Evolutionary conservation across 2,797 vertebrate genomes (phyloP).

Genomic region (Enteromius trimaculatus): DNA sequence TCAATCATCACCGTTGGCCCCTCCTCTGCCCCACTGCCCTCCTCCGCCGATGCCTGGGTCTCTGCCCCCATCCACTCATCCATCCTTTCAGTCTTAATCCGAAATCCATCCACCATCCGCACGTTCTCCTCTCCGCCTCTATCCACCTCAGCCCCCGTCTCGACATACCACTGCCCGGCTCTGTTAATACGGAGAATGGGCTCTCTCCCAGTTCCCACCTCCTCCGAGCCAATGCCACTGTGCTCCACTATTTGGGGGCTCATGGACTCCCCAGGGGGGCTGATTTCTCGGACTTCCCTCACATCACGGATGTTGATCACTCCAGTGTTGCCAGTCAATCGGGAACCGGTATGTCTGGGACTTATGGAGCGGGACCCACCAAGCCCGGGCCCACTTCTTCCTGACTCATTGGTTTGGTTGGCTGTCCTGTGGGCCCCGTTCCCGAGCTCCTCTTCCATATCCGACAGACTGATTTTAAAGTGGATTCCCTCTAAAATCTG

Average conservation of each 20-base stretch:
- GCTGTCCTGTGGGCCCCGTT: conserved; percentile 73
- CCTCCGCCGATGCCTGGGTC: conserved; percentile 87
- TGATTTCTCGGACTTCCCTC: conserved; percentile 84
- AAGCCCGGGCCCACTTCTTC: conserved; percentile 66
- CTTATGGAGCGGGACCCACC: conserved; percentile 79
- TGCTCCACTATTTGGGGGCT: conserved; percentile 89
- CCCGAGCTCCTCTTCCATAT: conserved; percentile 85
- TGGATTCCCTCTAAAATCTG: conserved; percentile 97
- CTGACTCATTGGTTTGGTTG: conserved; percentile 78
- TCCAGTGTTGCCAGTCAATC: conserved; percentile 77
- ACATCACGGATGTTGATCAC: conserved; percentile 64
- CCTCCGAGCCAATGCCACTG: conserved; percentile 78
- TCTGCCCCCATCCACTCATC: conserved; percentile 92
- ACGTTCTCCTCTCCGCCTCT: conserved; percentile 80
- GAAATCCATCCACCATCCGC: conserved; percentile 83
- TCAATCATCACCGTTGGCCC: conserved; percentile 92
- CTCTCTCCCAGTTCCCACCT: conserved; percentile 82
- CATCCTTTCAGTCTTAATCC: conserved; percentile 92
- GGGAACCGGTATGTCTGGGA: conserved; percentile 75
- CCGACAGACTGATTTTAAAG: conserved; percentile 92
- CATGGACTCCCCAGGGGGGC: conserved; percentile 87
- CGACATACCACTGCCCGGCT: conserved; percentile 96
- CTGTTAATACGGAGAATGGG: conserved; percentile 93
- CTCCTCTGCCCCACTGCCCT: conserved; percentile 87
- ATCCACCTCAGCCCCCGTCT: conserved; percentile 79